Evolutionary conservation across 92 coral and sea anemone species (phyloP), one percentile per base, ranked within the genome.

Genomic region (Porites lobata): DNA sequence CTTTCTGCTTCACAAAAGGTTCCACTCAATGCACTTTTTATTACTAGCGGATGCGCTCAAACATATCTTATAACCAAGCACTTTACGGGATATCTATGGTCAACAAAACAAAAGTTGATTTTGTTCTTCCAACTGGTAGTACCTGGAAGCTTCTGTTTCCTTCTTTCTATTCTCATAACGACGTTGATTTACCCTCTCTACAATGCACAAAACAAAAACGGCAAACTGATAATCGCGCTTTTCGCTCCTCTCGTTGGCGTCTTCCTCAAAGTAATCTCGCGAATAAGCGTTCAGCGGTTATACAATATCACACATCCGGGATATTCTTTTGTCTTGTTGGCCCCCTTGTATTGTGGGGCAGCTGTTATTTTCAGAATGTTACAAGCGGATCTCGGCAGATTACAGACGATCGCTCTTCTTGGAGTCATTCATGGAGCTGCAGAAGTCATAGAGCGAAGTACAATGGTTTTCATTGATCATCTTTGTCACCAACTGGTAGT

Each of bases 311-410:
- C 72, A 6, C 73, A 63, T 79, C 84, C 84, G 8, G 63, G 73
- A 79, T 64, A 43, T 26, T 22, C 24, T 22, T 22, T 22, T 22
- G 24, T 22, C 24, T 22, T 22, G 24, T 22, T 22, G 24, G 24
- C 24, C 24, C 24, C 24, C 24, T 22, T 22, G 24, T 22, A 79
- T 51, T 79, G 43, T 24, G 74, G 32, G 4, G 64, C 43, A 19
- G 74, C 84, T 4, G 18, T 79, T 1, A 4, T 65, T 8, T 50
- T 53, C 15, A 63, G 84, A 50, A 65, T 65, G 3, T 52, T 65
- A 7, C 75, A 80, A 80, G 84, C 84, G 50, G 65, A 69, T 19
- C 61, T 80, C 18, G 75, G 17, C 65, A 69, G 75, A 19, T 14
- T 65, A 50, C 47, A 65, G 65, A 22, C 75, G 5, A 80, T 43